These are phyloP conservation scores for Paguma larvata DNA, from an alignment of 2,797 vertebrate genomes.

Conservation along the genomic window DNA sequence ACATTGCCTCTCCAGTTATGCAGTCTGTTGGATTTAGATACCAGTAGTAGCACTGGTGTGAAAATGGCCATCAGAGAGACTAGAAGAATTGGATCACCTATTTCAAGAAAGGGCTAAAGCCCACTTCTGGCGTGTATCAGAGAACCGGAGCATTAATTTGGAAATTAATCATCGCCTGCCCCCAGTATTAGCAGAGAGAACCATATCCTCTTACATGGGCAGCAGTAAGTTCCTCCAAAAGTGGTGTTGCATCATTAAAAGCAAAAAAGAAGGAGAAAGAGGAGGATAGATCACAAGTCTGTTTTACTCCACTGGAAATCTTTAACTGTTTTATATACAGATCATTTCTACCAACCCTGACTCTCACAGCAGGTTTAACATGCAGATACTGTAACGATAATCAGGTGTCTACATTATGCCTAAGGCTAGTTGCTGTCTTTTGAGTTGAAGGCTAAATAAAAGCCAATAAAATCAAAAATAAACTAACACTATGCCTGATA, in stretches of 20 bases:
- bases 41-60: not conserved
- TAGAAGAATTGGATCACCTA: not conserved
- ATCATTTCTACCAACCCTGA: not conserved
- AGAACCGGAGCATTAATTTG: not conserved
- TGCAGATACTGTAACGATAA: not conserved
- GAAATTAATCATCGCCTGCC: not conserved
- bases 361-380: not conserved
- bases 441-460: conserved; percentile 27
- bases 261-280: not conserved
- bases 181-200: not conserved
- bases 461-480: conserved; percentile 24
- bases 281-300: not conserved
- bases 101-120: not conserved
- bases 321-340: conserved; percentile 10
- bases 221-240: not conserved
- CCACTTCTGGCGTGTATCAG: not conserved
- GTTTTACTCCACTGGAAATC: not conserved
- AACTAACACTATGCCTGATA: not conserved
- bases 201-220: not conserved
- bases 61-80: not conserved
- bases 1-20: not conserved
- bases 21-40: not conserved
- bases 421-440: not conserved
- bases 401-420: not conserved
- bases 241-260: not conserved